Conservation (phyloP, 2,113 vertebrate species). For the Dipodomys merriami region DNA sequence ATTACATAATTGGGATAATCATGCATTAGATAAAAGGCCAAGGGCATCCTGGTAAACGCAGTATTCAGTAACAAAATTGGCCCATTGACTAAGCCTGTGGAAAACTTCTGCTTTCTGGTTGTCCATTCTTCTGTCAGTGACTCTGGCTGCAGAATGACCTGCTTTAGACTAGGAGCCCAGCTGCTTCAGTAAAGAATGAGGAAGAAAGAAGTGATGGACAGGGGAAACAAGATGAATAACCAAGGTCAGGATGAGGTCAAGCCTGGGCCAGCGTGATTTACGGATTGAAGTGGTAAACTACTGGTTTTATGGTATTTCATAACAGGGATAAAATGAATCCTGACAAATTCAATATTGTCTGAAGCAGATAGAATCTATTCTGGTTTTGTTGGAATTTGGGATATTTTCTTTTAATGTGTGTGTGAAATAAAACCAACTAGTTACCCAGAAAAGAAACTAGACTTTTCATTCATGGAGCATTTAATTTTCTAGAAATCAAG, state of each 20-base stretch:
- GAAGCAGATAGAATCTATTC: slow-evolving; percentile 71
- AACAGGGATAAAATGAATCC: slow-evolving; percentile 67
- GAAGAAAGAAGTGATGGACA: slow-evolving; percentile 63
- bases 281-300: slow-evolving; percentile 80
- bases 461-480: slow-evolving; percentile 37
- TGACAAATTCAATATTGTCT: slow-evolving; percentile 78
- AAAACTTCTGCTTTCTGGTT: slow-evolving; percentile 49
- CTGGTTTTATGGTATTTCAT: slow-evolving; percentile 78
- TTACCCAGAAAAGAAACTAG: slow-evolving; percentile 28
- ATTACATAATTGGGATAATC: neutral
- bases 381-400: slow-evolving; percentile 52
- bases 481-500: slow-evolving; percentile 49
- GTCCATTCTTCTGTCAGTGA: slow-evolving; percentile 5
- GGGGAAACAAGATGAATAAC: slow-evolving; percentile 73
- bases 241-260: slow-evolving; percentile 82
- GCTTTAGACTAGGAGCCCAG: slow-evolving; percentile 75
- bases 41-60: neutral
- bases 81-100: neutral
- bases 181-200: slow-evolving; percentile 66
- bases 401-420: slow-evolving; percentile 4
- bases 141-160: slow-evolving; percentile 60
- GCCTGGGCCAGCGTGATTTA: slow-evolving; percentile 77
- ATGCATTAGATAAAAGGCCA: neutral
- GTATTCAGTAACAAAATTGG: neutral
- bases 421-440: slow-evolving; percentile 41